These are phyloP conservation scores for Pungitius pungitius DNA, from an alignment of 2,113 vertebrate genomes.

Conservation along the genomic window DNA sequence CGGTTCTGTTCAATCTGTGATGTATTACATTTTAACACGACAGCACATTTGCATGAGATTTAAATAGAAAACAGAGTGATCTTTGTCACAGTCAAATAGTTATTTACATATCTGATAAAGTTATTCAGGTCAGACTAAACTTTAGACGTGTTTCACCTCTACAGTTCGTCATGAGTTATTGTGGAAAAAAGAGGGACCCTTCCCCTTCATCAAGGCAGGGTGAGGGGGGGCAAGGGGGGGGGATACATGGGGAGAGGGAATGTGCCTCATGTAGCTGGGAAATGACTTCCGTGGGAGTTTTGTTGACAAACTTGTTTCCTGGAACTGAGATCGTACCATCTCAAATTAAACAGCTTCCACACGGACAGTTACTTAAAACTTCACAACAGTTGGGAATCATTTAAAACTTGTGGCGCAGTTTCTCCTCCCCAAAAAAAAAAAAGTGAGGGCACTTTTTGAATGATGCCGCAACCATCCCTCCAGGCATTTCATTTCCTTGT, in stretches of 20 bases:
- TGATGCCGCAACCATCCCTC: no score
- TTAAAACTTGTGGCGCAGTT: neutral
- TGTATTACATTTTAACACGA: constrained; percentile 7
- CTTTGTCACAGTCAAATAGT: constrained; percentile 35
- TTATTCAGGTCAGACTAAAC: constrained; percentile 5
- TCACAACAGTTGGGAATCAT: neutral
- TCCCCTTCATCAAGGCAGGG: neutral
- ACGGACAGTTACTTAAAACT: neutral
- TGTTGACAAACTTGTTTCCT: neutral
- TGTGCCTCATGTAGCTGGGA: constrained; percentile 21
- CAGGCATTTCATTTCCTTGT: no score
- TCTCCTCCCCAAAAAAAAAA: neutral
- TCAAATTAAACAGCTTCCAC: constrained; percentile 15
- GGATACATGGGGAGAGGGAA: constrained; percentile 19
- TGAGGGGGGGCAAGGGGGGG: neutral
- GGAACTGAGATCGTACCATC: neutral
- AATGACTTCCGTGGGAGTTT: constrained; percentile 7
- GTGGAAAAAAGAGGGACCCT: neutral
- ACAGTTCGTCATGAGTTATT: neutral
- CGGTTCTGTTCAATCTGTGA: neutral
- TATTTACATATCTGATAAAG: constrained; percentile 44
- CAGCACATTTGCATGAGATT: constrained; percentile 23
- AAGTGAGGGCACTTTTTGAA: no score
- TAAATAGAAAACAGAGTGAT: neutral
- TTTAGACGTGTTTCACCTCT: neutral